Conservation (phyloP, 2,113 vertebrate species). For the Mormyrus iriodes region DNA sequence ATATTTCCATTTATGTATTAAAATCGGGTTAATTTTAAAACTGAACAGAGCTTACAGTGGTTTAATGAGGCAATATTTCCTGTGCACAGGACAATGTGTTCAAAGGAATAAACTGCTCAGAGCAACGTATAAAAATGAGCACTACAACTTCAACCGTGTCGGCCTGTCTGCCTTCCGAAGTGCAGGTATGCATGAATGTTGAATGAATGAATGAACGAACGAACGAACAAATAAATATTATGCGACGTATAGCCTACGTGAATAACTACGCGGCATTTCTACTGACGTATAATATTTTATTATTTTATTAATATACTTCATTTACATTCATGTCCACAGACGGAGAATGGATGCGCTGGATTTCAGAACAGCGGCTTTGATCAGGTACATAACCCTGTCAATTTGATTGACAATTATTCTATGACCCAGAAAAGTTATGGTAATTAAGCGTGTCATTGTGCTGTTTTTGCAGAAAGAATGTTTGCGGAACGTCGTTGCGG, state of each 20-base stretch:
- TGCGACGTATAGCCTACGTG: background rate
- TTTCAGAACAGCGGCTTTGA: constrained; percentile 42
- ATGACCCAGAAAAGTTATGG: background rate
- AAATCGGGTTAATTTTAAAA: background rate
- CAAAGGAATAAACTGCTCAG: constrained; percentile 50
- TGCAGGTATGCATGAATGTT: constrained; percentile 36
- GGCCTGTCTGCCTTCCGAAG: constrained; percentile 44
- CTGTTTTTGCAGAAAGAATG: constrained; percentile 46
- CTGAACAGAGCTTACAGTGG: background rate
- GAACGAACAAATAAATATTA: background rate
- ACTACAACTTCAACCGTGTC: constrained; percentile 31
- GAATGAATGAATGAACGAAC: background rate
- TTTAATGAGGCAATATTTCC: background rate
- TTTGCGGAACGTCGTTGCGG: constrained; percentile 44
- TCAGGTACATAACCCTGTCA: constrained; percentile 45
- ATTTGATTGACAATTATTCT: background rate
- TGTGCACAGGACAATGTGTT: constrained; percentile 43
- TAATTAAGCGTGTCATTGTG: background rate
- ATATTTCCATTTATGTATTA: background rate
- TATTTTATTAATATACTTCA: background rate
- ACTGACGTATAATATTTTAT: background rate
- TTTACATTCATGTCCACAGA: background rate
- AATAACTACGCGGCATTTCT: background rate
- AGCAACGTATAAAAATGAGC: constrained; percentile 45
- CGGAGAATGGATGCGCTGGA: constrained; percentile 57